Conservation (phyloP, 2,113 vertebrate genomes). For the Lasiurus borealis region DNA sequence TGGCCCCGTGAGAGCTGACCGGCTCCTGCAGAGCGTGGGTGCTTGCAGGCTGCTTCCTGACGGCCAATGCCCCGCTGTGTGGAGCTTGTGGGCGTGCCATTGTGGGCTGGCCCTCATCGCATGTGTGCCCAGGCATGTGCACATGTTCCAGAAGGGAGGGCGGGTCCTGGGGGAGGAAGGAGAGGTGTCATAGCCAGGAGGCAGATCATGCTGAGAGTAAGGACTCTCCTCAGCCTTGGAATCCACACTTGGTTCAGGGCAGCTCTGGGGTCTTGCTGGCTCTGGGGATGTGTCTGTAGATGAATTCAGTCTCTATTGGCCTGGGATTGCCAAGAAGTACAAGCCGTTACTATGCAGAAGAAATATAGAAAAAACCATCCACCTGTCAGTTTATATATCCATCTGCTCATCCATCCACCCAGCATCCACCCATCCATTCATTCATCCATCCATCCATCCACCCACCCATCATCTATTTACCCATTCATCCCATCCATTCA, state of each 20-base stretch:
- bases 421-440: no score
- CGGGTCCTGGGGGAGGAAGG: accelerated
- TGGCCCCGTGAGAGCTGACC: not conserved
- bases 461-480: no score
- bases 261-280: not conserved
- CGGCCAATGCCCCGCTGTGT: not conserved
- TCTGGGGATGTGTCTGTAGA: not conserved
- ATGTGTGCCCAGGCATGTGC: not conserved
- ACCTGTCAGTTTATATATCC: not conserved
- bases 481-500: accelerated
- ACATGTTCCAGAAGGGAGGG: not conserved
- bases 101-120: no score
- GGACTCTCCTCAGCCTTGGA: no score
- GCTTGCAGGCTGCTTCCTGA: accelerated
- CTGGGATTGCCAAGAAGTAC: not conserved
- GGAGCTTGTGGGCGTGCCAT: not conserved
- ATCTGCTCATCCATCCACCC: no score
- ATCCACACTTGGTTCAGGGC: not conserved
- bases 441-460: not conserved
- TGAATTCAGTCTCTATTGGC: not conserved
- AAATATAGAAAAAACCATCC: not conserved
- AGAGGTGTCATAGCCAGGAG: not conserved
- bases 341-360: not conserved
- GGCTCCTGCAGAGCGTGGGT: accelerated
- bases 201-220: not conserved